A percentile compares a stretch with the other conserved stretches of the same genome.
Conservation (phyloP, 2,113 vertebrate species). For the Hemibates koningsi region DNA sequence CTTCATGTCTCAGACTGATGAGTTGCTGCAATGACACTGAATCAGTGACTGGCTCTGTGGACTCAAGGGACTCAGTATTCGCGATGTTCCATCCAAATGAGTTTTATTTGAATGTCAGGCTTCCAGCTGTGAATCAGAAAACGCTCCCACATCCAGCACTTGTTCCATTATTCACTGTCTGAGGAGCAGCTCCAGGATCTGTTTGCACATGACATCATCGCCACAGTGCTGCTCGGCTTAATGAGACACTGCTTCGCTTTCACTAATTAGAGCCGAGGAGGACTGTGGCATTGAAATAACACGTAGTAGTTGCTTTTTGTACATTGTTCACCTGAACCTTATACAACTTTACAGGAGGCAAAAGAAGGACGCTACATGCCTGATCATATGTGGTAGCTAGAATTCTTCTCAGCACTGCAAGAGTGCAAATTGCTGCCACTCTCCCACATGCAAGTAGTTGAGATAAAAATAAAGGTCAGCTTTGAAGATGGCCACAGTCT, state of each 20-base stretch:
- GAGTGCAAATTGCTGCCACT: background rate
- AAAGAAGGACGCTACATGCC: background rate
- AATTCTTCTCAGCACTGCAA: background rate
- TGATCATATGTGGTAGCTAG: background rate
- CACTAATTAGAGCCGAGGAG: conserved; percentile 24
- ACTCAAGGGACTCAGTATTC: background rate
- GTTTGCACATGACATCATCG: conserved; percentile 41
- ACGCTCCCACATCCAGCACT: conserved; percentile 22
- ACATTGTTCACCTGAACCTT: background rate
- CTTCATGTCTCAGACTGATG: background rate
- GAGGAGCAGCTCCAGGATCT: conserved; percentile 43
- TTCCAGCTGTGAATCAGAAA: conserved; percentile 48
- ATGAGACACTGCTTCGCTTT: background rate
- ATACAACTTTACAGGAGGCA: background rate
- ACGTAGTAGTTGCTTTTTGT: background rate
- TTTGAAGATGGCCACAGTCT: background rate
- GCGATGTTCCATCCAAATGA: conserved; percentile 27
- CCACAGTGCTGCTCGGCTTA: background rate
- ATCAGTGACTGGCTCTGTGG: background rate
- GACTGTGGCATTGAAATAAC: background rate
- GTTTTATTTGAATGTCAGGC: conserved; percentile 13
- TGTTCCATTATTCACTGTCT: conserved; percentile 51
- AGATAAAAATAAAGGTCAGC: background rate
- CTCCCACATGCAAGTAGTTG: background rate
- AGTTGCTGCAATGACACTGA: background rate